These are phyloP conservation scores for Ageneiosus marmoratus DNA, from an alignment of 2,113 vertebrate genomes.

Conservation along the genomic window DNA sequence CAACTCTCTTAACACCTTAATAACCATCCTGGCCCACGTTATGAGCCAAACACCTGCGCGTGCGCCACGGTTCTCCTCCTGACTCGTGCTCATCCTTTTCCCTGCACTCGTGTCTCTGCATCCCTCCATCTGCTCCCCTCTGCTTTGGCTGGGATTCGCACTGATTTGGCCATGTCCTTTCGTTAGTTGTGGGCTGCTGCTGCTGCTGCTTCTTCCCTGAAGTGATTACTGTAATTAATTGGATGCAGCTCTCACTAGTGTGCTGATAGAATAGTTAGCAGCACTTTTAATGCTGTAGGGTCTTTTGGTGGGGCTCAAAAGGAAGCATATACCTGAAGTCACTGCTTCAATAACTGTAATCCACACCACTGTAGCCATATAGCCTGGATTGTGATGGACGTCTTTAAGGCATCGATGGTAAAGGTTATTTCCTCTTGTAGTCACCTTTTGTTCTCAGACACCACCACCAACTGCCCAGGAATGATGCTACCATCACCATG, in stretches of 20 bases:
- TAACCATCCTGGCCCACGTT: conserved; percentile 21
- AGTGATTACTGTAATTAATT: conserved; percentile 55
- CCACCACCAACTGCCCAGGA: too few species aligned
- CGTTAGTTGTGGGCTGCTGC: conserved; percentile 14
- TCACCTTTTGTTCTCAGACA: neutral
- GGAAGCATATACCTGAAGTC: neutral
- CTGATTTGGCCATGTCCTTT: conserved; percentile 9
- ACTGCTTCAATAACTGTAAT: neutral
- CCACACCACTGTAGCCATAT: neutral
- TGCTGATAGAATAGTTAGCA: conserved; percentile 7
- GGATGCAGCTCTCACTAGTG: conserved; percentile 35
- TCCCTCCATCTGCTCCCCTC: conserved; percentile 19
- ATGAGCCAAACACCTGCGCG: conserved; percentile 49
- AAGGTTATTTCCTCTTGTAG: neutral
- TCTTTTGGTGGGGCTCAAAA: neutral
- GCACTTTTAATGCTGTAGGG: neutral
- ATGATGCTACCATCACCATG: neutral
- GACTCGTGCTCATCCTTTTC: conserved; percentile 1
- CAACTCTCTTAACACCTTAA: conserved; percentile 39
- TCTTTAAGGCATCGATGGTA: neutral
- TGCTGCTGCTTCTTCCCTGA: conserved; percentile 13
- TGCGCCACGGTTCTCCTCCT: conserved; percentile 19
- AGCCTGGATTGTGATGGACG: neutral
- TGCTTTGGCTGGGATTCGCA: conserved; percentile 11
- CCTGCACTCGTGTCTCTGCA: conserved; percentile 9